A percentile compares a stretch with the other conserved stretches of the same genome.
phyloP scores from a whole-genome alignment of 2,113 vertebrate genomes.

The Saguinus midas region DNA sequence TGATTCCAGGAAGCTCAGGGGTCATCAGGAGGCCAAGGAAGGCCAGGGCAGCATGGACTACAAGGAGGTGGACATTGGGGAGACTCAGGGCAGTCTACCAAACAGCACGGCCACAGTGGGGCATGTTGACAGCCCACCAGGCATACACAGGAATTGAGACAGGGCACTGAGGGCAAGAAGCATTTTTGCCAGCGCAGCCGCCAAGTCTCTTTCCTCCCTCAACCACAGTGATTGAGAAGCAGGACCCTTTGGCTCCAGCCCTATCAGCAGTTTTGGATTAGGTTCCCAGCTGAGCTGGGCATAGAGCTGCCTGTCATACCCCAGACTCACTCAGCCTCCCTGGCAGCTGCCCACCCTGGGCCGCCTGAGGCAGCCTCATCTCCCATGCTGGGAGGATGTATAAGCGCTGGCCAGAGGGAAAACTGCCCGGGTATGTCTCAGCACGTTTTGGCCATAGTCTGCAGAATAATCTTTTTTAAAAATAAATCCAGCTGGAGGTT shows the following conservation, averaged over 20 bases:
- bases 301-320: not conserved
- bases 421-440: not conserved
- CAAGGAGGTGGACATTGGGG: not conserved
- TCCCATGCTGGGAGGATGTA: not conserved
- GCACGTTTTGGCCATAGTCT: not conserved
- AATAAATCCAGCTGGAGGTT: conserved; percentile 39
- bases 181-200: accelerated
- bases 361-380: not conserved
- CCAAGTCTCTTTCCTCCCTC: not conserved
- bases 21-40: not conserved
- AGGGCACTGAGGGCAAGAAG: too few relatives aligned
- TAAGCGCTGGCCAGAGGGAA: not conserved
- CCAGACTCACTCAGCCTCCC: not conserved
- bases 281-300: not conserved
- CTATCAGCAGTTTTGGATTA: not conserved
- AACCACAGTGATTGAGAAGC: not conserved
- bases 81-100: not conserved
- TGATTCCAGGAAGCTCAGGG: too few relatives aligned
- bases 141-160: not conserved
- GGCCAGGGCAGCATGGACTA: accelerated
- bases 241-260: not conserved
- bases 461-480: conserved; percentile 41
- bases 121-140: not conserved
- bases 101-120: not conserved
- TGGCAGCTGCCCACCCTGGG: not conserved